Evolutionary conservation across 2,113 vertebrate genomes (phyloP), one percentile per base, ranked within the genome.

Genomic region (Sturnus vulgaris): DNA sequence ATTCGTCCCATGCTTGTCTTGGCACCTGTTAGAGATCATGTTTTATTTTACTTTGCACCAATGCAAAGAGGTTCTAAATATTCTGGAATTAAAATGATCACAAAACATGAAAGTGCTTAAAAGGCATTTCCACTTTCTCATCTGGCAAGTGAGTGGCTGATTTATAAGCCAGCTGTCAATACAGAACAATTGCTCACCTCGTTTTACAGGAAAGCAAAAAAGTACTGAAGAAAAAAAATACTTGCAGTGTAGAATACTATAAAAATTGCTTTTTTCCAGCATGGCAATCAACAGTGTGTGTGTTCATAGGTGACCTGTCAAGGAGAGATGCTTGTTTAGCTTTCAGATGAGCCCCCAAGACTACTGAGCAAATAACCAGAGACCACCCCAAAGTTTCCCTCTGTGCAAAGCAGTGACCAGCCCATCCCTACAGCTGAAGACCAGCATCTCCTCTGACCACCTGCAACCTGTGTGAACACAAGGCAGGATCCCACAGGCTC

Each of bases 91-190:
- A 71, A 93, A 95, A 59, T 0, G 0, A 92, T 71, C 65, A 84
- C 84, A 71, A 82, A 88, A 81, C 76, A 73, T n/a, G 20, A 30
- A 84, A 92, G 91, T 78, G 91, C 91, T 93, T 93, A 40, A 55
- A 81, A 71, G 82, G 80, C 91, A 86, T 78, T 92, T 94, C 82
- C 68, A 63, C 14, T 0, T 71, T 71, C 56, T 84, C 4, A 3
- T 55, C 80, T 84, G 72, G 88, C 88, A 78, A 90, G 70, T 14
- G 71, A 92, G 64, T 8, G 4, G 88, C 24, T 81, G 88, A 92
- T 95, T 83, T 86, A 91, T 44, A 92, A 93, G 72, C 78, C 87
- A 91, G 90, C 52, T 88, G 86, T 86, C 88, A 91, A 84, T 68
- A 83, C 39, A 40, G 65, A 92, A 86, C 80, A 88, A 86, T 46